Base-by-base conservation (phyloP, 2,113 vertebrate genomes). In the Hippoglossus stenolepis region DNA sequence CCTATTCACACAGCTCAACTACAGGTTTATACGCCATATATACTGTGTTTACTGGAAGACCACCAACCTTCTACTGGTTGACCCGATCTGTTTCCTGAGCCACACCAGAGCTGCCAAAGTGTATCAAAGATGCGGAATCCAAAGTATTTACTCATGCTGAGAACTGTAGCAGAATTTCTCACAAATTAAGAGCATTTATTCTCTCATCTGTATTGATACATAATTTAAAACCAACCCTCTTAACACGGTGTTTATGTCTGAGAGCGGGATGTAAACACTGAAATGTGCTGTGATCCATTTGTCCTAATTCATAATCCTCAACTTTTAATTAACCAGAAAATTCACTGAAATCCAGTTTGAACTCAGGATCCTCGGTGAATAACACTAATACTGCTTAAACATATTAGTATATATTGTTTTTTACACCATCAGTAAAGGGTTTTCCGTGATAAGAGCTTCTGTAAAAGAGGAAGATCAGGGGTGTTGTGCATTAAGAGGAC, bases 241-340 rank as follows among this genome's bases (percentile, higher is more conserved):
- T n/a, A n/a, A 21, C 51, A 11, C 20, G 6, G 7, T 72, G 28
- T 67, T 40, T 67, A 71, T 70, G 23, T 26, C 65, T 80, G 49
- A 56, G 35, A 58, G 54, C 60, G 65, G 38, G 49, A 73, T 58
- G 38, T 73, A 80, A 71, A 80, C 64, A 64, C 26, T 20, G 18
- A 78, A 64, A 62, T 65, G 6, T 13, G 63, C 53, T 7, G 5
- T 17, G 15, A 60, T 76, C 31, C 26, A 17, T 65, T 47, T 73
- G n/a, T 65, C 20, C 17, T 35, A 1, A 60, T 15, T 21, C 21
- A 38, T 17, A 40, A 47, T 54, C 59, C 68, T 75, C 65, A 24
- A 26, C 58, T 70, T 54, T 2, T 63, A 40, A 72, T 47, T 40
- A 31, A 65, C 43, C 53, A 21, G 47, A 61, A 67, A 26, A 67